Conservation (phyloP, 2,113 vertebrate genomes). For the Sitta europaea region DNA sequence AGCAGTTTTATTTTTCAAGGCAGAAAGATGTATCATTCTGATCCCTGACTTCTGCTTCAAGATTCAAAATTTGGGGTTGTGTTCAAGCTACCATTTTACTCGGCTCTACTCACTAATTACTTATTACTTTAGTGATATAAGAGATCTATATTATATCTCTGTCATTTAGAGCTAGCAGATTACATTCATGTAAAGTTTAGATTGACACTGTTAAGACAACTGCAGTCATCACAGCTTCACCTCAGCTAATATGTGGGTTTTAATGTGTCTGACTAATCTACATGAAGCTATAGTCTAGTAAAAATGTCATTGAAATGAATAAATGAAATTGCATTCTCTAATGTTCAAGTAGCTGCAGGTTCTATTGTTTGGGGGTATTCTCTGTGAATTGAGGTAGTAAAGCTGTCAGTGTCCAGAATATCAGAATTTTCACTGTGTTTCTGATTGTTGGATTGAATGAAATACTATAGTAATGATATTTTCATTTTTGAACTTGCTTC, state of each 20-base stretch:
- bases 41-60: constrained; percentile 8
- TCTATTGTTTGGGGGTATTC: neutral
- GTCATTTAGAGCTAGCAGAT: constrained; percentile 34
- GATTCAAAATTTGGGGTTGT: constrained; percentile 39
- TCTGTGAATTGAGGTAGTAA: neutral
- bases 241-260: constrained; percentile 17
- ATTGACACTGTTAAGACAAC: constrained; percentile 29
- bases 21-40: constrained; percentile 52
- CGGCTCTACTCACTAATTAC: constrained; percentile 58
- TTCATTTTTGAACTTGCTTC: neutral
- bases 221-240: constrained; percentile 22
- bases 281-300: neutral
- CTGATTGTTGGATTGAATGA: neutral
- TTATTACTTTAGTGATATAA: constrained; percentile 28
- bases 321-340: neutral
- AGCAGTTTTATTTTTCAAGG: constrained; percentile 54
- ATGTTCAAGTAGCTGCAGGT: neutral
- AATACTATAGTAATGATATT: neutral
- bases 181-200: constrained; percentile 33
- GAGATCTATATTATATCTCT: constrained; percentile 39
- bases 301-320: constrained; percentile 1
- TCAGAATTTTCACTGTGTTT: neutral
- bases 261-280: constrained; percentile 27
- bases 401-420: neutral
- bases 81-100: constrained; percentile 44